Base-by-base conservation (phyloP, 2,888 invertebrate species). In the Leptarthrus brevirostris region DNA sequence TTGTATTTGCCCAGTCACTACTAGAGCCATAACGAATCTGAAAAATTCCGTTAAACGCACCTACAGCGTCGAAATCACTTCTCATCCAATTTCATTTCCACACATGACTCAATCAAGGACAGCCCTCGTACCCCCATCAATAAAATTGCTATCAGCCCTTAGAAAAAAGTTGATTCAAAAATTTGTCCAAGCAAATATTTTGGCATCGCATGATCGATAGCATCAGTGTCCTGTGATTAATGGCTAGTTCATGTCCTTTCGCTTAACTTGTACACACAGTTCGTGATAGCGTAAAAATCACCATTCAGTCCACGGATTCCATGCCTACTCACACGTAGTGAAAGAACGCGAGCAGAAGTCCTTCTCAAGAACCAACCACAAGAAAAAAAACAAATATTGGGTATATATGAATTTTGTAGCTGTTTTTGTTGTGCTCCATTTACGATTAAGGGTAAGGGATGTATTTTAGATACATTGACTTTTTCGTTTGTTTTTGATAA, bases 151-250 rank as follows among this genome's bases (percentile, higher is more conserved):
- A 36, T 20, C 8, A 18, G 49, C 16, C 20, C 69, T 5, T 14
- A 52, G 34, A 69, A 52, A 52, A 44, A 69, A 69, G 34, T 52
- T 30, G 47, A 10, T 44, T 52, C 52, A 66, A 69, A 69, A 69
- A 69, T 69, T 69, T 69, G 69, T 69, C 69, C 69, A 18, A 52
- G 69, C 69, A 69, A 69, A 69, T 69, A 69, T 69, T 69, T 69
- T 69, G 69, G 69, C 69, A 34, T 52, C 20, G 34, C 52, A 52
- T 69, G 69, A 69, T 69, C 69, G 69, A 69, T 69, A 69, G 69
- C 52, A 52, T 69, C 69, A 69, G 69, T 69, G 52, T 52, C 52
- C 52, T 12, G 34, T 69, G 69, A 69, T 69, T 69, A 69, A 69
- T 69, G 52, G 69, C 52, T 52, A 69, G 52, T 69, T 69, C 69